Base-by-base conservation (phyloP, 1,140 invertebrate genomes). In the Ostrea edulis region DNA sequence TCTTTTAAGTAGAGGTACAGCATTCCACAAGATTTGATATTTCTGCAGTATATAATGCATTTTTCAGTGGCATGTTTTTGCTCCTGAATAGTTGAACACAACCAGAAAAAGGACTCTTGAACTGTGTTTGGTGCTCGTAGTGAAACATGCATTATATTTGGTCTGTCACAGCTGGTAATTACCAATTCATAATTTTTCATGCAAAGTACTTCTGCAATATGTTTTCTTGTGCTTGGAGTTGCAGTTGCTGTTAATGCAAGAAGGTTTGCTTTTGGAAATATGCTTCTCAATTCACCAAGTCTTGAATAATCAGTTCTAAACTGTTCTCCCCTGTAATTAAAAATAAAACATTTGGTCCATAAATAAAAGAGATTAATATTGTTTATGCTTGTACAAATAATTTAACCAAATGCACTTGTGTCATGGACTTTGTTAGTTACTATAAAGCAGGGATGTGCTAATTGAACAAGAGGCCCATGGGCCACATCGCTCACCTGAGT, bases 41-140 rank as follows among this genome's bases (percentile, higher is more conserved):
- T 35, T n/a, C 55, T 85, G 55, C 84, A 85, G 62, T 68, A 85
- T 54, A 85, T 85, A 29, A 85, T 51, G 8, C 29, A 22, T 77
- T 77, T 77, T 77, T 22, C n/a, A 35, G 68, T 54, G 52, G 52
- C 25, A 54, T 77, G n/a, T 77, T 77, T 77, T 35, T 14, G 29
- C n/a, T 77, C 29, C 44, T 83, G n/a, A 29, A 83, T 22, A 29
- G 12, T n/a, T n/a, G 0, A n/a, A n/a, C 29, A 51, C 44, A 83
- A 83, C 82, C 82, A 83, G 17, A 29, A 52, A 52, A 83, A 83
- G 14, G 25, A 9, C 8, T 35, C 51, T 83, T 83, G n/a, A 44
- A 52, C 44, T 29, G n/a, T 44, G 12, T n/a, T n/a, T 2, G 82
- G 82, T 9, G 82, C 25, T 35, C 44, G n/a, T 4, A 83, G 9